Percentiles rank a stretch among this genome's conserved stretches.
phyloP scores from a whole-genome alignment of 2,888 invertebrate species.

The Conus canariensis region DNA sequence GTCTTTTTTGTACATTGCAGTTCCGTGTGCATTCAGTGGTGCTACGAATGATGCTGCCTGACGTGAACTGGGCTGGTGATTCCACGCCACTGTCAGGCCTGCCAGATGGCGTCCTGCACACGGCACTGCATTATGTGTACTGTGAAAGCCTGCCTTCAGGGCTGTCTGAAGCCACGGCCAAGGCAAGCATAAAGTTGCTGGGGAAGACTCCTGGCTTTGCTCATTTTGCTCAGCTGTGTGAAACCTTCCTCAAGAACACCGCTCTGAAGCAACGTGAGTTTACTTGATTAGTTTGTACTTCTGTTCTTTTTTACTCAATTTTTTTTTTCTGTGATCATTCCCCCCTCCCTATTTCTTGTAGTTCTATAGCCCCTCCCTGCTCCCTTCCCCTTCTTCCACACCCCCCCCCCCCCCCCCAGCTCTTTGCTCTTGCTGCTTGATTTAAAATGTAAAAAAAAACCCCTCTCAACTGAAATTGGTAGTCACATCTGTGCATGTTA shows the following conservation, averaged over 20 bases:
- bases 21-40: conserved; percentile 82
- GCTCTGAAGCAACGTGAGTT: conserved; percentile 84
- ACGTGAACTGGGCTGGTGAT: conserved; percentile 82
- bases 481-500: too few relatives aligned
- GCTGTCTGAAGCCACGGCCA: conserved; percentile 82
- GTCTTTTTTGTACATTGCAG: conserved; percentile 59
- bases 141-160: conserved; percentile 84
- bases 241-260: conserved; percentile 83
- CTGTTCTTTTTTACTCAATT: too few relatives aligned
- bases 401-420: too few relatives aligned
- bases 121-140: conserved; percentile 84
- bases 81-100: conserved; percentile 64
- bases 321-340: too few relatives aligned
- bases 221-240: conserved; percentile 82
- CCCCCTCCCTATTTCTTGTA: too few relatives aligned
- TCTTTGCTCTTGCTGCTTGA: too few relatives aligned
- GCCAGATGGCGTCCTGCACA: conserved; percentile 82
- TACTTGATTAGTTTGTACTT: background rate
- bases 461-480: too few relatives aligned
- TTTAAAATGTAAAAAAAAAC: too few relatives aligned
- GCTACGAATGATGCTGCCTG: conserved; percentile 82
- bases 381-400: too few relatives aligned
- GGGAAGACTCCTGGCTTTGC: conserved; percentile 81
- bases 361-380: too few relatives aligned
- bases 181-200: conserved; percentile 80